Percentiles rank a stretch among this genome's conserved stretches.
phyloP scores from a whole-genome alignment of 1,140 invertebrate species.

The Caenorhabditis latens region DNA sequence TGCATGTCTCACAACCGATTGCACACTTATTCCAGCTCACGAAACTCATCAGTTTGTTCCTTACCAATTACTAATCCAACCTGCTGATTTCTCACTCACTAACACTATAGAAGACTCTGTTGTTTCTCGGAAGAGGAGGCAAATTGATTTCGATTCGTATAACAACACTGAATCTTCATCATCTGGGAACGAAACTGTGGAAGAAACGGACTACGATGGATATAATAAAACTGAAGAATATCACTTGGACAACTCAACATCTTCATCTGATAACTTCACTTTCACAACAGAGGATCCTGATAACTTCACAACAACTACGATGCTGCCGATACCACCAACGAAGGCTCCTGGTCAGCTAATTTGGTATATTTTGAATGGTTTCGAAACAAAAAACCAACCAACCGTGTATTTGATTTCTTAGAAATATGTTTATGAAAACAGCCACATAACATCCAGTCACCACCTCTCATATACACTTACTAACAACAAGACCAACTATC shows the following conservation, averaged over 20 bases:
- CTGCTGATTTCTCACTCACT: slow-evolving; percentile 14
- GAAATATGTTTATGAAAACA: no score
- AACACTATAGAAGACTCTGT: neutral
- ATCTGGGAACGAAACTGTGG: neutral
- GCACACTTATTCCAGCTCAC: slow-evolving; percentile 13
- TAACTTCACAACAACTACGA: neutral
- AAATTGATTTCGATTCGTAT: neutral
- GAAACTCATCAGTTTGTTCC: neutral
- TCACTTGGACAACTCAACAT: neutral
- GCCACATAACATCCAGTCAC: no score
- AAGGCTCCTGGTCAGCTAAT: neutral
- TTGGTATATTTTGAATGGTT: slow-evolving; percentile 13
- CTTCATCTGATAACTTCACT: neutral
- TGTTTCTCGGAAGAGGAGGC: neutral
- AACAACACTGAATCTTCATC: neutral
- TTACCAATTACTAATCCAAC: slow-evolving; percentile 35
- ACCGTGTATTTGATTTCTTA: no score
- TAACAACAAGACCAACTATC: no score
- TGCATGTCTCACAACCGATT: neutral
- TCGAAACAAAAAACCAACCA: neutral
- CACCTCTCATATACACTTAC: no score
- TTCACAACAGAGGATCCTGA: neutral
- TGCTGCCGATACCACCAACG: no score
- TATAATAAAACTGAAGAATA: neutral
- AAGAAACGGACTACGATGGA: neutral